Conservation (phyloP, 2,113 vertebrate genomes). For the Miniopterus natalensis region DNA sequence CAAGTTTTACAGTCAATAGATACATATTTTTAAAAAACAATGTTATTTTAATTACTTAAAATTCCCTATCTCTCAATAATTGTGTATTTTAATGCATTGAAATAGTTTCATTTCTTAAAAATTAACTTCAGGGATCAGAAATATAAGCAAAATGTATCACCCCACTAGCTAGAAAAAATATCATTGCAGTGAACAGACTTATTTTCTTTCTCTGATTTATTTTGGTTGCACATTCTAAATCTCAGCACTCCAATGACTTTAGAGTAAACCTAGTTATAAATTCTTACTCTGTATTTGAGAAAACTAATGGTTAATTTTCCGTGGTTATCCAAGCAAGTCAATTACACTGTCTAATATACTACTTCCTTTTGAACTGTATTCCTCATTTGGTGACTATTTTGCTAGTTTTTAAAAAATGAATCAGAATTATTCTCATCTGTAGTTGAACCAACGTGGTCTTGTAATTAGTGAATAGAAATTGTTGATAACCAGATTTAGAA, state of each 20-base stretch:
- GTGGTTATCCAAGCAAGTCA: neutral
- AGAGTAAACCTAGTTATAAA: neutral
- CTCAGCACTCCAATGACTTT: neutral
- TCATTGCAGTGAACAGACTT: neutral
- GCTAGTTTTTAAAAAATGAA: conserved; percentile 49
- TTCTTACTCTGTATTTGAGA: conserved; percentile 29
- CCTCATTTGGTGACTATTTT: conserved; percentile 39
- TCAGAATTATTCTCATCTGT: conserved; percentile 34
- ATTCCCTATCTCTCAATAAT: conserved; percentile 9
- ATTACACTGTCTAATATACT: neutral
- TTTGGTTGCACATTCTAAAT: conserved; percentile 32
- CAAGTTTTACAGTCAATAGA: conserved; percentile 23
- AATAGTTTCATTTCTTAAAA: conserved; percentile 58
- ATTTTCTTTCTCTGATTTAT: conserved; percentile 23
- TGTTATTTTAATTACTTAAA: conserved; percentile 40
- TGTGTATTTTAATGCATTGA: neutral
- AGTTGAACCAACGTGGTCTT: neutral
- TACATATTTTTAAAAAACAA: neutral
- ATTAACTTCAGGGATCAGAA: conserved; percentile 21
- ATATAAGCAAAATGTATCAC: neutral
- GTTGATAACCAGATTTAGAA: conserved; percentile 49
- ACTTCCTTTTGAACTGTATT: neutral
- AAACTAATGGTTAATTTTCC: neutral
- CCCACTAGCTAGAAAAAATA: neutral
- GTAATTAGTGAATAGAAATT: conserved; percentile 42